phyloP scores from a whole-genome alignment of 2,888 invertebrate genomes.

The Sminthurinus aureus region DNA sequence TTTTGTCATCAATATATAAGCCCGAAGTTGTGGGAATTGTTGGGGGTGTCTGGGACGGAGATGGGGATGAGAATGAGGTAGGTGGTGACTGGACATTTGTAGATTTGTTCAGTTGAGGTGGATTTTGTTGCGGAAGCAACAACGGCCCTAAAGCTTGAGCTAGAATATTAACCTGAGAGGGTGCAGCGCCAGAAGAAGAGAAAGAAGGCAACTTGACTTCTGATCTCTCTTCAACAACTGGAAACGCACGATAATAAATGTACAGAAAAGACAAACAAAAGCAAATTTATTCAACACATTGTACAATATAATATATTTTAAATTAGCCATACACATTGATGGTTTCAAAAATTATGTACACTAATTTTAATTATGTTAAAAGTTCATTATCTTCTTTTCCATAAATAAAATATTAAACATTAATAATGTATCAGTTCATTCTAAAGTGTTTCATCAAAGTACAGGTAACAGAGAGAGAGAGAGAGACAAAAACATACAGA shows the following conservation, averaged over 20 bases:
- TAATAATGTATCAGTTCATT: too few species aligned
- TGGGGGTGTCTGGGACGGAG: constrained; percentile 60
- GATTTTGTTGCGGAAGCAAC: constrained; percentile 51
- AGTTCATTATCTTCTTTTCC: too few species aligned
- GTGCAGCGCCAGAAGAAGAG: constrained; percentile 39
- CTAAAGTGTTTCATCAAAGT: background rate
- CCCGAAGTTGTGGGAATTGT: constrained; percentile 55
- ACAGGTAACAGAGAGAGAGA: too few species aligned
- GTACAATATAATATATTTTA: too few species aligned
- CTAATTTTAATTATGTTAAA: too few species aligned
- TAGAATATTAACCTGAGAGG: constrained; percentile 58
- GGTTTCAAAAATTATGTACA: too few species aligned
- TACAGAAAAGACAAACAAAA: background rate
- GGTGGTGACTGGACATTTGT: constrained; percentile 63
- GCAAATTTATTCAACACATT: too few species aligned
- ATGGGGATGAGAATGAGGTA: constrained; percentile 65
- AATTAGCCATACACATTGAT: too few species aligned
- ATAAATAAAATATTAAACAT: too few species aligned
- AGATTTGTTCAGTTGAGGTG: constrained; percentile 56
- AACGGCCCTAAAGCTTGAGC: constrained; percentile 60
- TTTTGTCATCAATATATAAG: constrained; percentile 57
- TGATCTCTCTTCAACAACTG: constrained; percentile 55
- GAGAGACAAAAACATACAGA: background rate
- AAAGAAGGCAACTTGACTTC: constrained; percentile 53
- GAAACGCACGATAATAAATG: background rate